Evolutionary conservation across 2,888 invertebrate genomes (phyloP), one percentile per base, ranked within the genome.

Genomic region (Drosophila barbarae): DNA sequence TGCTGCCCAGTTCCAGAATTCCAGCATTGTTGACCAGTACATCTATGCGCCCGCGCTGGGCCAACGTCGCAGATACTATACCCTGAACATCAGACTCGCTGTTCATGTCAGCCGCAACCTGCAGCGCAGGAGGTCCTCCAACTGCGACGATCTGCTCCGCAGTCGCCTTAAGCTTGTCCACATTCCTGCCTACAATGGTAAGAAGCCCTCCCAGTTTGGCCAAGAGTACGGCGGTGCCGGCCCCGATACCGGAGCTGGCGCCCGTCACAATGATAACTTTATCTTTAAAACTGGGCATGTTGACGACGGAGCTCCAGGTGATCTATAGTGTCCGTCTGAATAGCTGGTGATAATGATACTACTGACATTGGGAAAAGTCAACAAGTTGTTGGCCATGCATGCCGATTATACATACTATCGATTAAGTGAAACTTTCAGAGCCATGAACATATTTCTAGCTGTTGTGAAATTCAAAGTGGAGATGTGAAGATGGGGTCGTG

Each of bases 21-120:
- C 98, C 98, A 15, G 98, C 98, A 90, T 95, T 96, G 88, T 98
- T 97, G 0, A 97, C 92, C 53, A 96, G 88, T 8, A 96, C 93
- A 89, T 97, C 96, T 7, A 97, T 89, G 86, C 93, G 92, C 0
- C 94, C 94, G 85, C 92, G 96, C 74, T 94, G 93, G 32, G 93
- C 91, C 7, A 97, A 87, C 0, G 96, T 95, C 23, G 92, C 91
- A 23, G 93, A 92, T 0, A 97, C 89, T 54, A 96, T 93, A 3
- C 91, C 92, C 84, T 94, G 92, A 1, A 93, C 93, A 73, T 95
- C 95, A 21, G 49, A 87, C 87, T 96, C 96, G 71, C 93, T 93
- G 2, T 92, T 93, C 72, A 96, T 89, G 80, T 96, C 95, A 0
- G 93, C 95, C 13, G 91, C 88, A 5, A 94, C 88, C 2, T 93